These are phyloP conservation scores for Agriopis aurantiaria DNA, from an alignment of 2,888 invertebrate genomes.

Conservation along the genomic window DNA sequence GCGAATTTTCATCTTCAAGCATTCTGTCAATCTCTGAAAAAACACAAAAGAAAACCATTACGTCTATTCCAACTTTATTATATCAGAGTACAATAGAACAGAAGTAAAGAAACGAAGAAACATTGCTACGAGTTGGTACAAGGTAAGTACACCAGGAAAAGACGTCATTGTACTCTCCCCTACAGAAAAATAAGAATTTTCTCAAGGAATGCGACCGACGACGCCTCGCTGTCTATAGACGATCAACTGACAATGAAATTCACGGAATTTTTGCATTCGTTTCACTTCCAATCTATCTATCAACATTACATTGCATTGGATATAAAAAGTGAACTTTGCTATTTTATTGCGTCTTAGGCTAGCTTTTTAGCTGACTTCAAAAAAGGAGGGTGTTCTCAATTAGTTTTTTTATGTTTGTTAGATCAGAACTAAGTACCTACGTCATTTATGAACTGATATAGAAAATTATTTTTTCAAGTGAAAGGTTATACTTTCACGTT, in stretches of 20 bases:
- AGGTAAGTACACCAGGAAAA: not conserved
- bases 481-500: too few relatives aligned
- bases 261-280: conserved; percentile 7
- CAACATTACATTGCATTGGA: conserved; percentile 3
- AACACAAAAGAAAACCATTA: not conserved
- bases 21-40: not conserved
- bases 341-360: not conserved
- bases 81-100: not conserved
- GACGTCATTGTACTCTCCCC: conserved; percentile 18
- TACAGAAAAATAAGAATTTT: conserved; percentile 15
- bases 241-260: conserved; percentile 11
- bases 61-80: not conserved
- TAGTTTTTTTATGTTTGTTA: too few relatives aligned
- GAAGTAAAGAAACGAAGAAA: not conserved
- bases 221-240: conserved; percentile 2
- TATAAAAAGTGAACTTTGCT: not conserved
- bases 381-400: too few relatives aligned
- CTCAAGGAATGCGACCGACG: conserved; percentile 8
- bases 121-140: not conserved
- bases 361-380: too few relatives aligned
- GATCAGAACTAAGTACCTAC: too few relatives aligned
- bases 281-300: not conserved
- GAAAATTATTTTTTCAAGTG: too few relatives aligned
- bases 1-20: not conserved
- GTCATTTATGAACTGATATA: too few relatives aligned